Evolutionary conservation across 1,140 invertebrate genomes (phyloP).

Genomic region (Temnothorax nylanderi): DNA sequence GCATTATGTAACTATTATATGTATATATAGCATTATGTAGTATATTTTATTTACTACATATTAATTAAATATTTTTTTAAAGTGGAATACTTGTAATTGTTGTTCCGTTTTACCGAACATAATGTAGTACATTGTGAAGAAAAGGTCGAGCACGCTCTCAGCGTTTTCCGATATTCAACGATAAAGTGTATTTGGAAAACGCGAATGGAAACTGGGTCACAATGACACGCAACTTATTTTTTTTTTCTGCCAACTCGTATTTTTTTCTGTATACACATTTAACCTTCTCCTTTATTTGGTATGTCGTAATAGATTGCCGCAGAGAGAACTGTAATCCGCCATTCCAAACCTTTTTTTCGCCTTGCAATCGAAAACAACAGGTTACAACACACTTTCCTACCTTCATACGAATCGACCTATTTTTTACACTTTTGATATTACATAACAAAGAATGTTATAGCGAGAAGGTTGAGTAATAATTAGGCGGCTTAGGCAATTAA

Average conservation of each 20-base stretch:
- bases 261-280: not conserved
- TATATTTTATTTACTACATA: not conserved
- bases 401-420: not conserved
- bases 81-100: not conserved
- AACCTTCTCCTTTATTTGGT: not conserved
- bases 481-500: not conserved
- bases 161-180: conserved; percentile 33
- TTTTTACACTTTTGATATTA: conserved; percentile 4
- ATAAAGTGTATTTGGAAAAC: conserved; percentile 25
- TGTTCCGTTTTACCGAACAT: not conserved
- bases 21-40: no score
- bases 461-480: not conserved
- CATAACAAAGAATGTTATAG: not conserved
- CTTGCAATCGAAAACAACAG: not conserved
- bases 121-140: not conserved
- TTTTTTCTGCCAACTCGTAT: not conserved
- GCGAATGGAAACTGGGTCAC: conserved; percentile 48
- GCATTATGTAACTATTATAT: no score
- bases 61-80: not conserved
- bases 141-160: not conserved
- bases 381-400: not conserved
- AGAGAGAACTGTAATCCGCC: conserved; percentile 12
- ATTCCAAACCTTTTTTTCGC: conserved; percentile 8
- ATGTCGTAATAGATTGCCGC: conserved; percentile 21
- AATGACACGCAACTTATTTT: conserved; percentile 31